Evolutionary conservation across 1,140 invertebrate genomes (phyloP).

Genomic region (Hetaerina americana): DNA sequence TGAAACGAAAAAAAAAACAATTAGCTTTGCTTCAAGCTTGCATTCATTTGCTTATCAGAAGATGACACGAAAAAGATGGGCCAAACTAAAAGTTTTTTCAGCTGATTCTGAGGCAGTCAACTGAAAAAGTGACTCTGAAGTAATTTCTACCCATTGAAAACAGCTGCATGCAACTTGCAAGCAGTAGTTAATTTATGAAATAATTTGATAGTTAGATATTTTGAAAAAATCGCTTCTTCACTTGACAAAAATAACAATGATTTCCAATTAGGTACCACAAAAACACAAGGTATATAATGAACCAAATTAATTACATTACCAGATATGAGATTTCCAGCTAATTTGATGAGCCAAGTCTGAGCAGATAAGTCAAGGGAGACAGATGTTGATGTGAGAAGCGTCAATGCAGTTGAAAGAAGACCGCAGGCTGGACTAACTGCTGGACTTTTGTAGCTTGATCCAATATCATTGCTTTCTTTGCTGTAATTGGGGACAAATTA

Average conservation of each 20-base stretch:
- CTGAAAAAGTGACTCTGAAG: too few species aligned
- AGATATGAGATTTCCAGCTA: slow-evolving; percentile 50
- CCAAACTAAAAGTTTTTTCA: too few species aligned
- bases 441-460: background rate
- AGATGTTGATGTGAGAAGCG: slow-evolving; percentile 39
- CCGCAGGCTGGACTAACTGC: slow-evolving; percentile 9
- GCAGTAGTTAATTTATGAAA: too few species aligned
- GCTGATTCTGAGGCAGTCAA: too few species aligned
- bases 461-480: background rate
- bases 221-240: too few species aligned
- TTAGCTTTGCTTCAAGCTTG: too few species aligned
- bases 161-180: too few species aligned
- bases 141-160: too few species aligned
- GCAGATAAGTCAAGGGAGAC: slow-evolving; percentile 46
- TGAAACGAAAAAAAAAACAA: too few species aligned
- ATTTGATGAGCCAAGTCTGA: slow-evolving; percentile 43
- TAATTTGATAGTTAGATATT: too few species aligned
- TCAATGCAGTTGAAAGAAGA: slow-evolving; percentile 3
- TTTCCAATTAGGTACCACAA: background rate
- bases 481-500: background rate
- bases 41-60: too few species aligned
- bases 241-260: background rate
- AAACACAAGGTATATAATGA: background rate
- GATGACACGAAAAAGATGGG: too few species aligned
- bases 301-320: slow-evolving; percentile 35